Conservation (phyloP, 1,140 invertebrate species). For the Eueides isabella region DNA sequence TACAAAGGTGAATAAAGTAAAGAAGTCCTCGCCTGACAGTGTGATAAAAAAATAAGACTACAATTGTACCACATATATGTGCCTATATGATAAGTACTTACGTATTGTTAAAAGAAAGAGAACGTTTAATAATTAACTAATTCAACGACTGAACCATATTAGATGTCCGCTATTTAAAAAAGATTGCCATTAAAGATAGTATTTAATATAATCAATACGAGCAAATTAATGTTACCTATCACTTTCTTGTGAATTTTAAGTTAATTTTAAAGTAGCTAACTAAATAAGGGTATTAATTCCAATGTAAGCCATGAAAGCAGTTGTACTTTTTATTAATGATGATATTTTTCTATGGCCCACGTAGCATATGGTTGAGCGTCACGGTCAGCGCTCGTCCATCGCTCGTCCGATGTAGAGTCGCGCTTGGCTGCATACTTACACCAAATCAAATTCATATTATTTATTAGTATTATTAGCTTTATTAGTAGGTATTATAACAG, state of each 20-base stretch:
- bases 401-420: conserved; percentile 48
- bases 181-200: background rate
- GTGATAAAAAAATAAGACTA: too few species aligned
- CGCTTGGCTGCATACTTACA: conserved; percentile 41
- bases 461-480: background rate
- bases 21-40: too few species aligned
- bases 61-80: too few species aligned
- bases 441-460: conserved; percentile 10
- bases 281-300: background rate
- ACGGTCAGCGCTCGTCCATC: conserved; percentile 61
- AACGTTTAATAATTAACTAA: too few species aligned
- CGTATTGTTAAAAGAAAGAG: too few species aligned
- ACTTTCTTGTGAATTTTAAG: background rate
- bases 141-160: too few species aligned
- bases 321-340: conserved; percentile 20
- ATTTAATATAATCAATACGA: background rate
- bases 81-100: too few species aligned
- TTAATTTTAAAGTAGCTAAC: background rate
- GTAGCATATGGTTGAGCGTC: conserved; percentile 63
- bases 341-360: conserved; percentile 49
- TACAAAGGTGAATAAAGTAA: too few species aligned
- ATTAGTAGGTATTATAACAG: too few species aligned
- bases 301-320: conserved; percentile 24
- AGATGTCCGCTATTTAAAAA: too few species aligned
- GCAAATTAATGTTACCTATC: background rate